A percentile compares a stretch with the other conserved stretches of the same genome.
These are phyloP conservation scores for Amblyraja radiata DNA, from an alignment of 2,797 vertebrate species.

Conservation along the genomic window DNA sequence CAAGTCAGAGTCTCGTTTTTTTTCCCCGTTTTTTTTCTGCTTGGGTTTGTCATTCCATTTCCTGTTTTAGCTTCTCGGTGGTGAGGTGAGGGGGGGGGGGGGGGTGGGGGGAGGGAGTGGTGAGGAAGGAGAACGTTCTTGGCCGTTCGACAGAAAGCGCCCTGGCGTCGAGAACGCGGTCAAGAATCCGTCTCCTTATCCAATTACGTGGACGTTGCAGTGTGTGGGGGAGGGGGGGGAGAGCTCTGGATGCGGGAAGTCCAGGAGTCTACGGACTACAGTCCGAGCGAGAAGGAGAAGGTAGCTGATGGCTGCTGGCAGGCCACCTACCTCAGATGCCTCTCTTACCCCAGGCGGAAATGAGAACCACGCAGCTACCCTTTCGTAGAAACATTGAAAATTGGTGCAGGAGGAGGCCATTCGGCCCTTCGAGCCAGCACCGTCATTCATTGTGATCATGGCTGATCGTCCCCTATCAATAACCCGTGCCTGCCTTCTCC, in stretches of 20 bases:
- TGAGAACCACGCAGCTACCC: not conserved
- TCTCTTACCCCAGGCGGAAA: not conserved
- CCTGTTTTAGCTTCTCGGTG: slow-evolving; percentile 47
- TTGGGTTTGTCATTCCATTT: slow-evolving; percentile 42
- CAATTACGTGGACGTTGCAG: not conserved
- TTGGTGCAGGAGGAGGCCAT: too few species aligned
- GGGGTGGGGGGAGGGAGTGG: too few species aligned
- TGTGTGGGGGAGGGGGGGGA: not conserved
- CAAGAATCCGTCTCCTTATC: slow-evolving; percentile 57
- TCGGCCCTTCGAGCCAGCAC: too few species aligned
- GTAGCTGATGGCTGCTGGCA: not conserved
- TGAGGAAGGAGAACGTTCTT: slow-evolving; percentile 35
- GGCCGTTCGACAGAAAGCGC: slow-evolving; percentile 42
- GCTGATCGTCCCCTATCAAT: too few species aligned
- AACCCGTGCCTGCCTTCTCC: too few species aligned
- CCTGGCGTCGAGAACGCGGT: slow-evolving; percentile 48
- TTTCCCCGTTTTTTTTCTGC: slow-evolving; percentile 41
- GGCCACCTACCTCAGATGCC: not conserved
- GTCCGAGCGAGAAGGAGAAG: not conserved
- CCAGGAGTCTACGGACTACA: not conserved
- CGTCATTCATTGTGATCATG: too few species aligned
- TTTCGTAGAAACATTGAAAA: too few species aligned
- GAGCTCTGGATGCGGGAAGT: not conserved
- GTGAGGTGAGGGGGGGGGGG: not conserved
- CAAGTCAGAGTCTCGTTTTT: slow-evolving; percentile 42